A percentile compares a stretch with the other conserved stretches of the same genome.
Evolutionary conservation across 2,797 vertebrate genomes (phyloP).

Genomic region (Pelodytes ibericus): DNA sequence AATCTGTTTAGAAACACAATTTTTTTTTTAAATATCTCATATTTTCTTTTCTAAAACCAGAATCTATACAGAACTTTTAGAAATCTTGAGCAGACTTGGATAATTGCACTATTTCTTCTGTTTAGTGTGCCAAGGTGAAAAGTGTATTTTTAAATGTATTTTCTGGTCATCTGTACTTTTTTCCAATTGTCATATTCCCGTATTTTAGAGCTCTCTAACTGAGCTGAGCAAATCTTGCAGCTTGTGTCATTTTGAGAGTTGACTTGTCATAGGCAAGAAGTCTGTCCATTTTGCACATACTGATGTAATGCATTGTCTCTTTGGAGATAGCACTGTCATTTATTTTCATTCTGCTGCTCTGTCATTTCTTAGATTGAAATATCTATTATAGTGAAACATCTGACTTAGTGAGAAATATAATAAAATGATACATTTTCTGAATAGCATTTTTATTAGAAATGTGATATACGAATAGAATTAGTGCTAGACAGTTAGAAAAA

Average conservation of each 20-base stretch:
- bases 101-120: too few species aligned
- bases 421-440: conserved; percentile 62
- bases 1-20: too few species aligned
- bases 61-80: too few species aligned
- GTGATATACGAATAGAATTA: conserved; percentile 56
- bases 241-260: conserved; percentile 63
- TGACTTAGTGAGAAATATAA: conserved; percentile 63
- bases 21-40: too few species aligned
- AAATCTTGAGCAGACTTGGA: too few species aligned
- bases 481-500: conserved; percentile 56
- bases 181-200: not conserved
- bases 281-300: conserved; percentile 65
- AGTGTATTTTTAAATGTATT: too few species aligned
- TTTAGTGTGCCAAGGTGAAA: too few species aligned
- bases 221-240: conserved; percentile 58
- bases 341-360: conserved; percentile 71
- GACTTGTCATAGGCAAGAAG: conserved; percentile 63
- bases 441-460: conserved; percentile 62
- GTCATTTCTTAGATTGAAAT: conserved; percentile 69
- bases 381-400: conserved; percentile 70
- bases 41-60: too few species aligned
- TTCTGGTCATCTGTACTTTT: too few species aligned
- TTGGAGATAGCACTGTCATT: conserved; percentile 67
- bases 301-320: conserved; percentile 71
- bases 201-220: conserved; percentile 40